Evolutionary conservation across 2,113 vertebrate genomes (phyloP).

Genomic region (Taxidea taxus): DNA sequence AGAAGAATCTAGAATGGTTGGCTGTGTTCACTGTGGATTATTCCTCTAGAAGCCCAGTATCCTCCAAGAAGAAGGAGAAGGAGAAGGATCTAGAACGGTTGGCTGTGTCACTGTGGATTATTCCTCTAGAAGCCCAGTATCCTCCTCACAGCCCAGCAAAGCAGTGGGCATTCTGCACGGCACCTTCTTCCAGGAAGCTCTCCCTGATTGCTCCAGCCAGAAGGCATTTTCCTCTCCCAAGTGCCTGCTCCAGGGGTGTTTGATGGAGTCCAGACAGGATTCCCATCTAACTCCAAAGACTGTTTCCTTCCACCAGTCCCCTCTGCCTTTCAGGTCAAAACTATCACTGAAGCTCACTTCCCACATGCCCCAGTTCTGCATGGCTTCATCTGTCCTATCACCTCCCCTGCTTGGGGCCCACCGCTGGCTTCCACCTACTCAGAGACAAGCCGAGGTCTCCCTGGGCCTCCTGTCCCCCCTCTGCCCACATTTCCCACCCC

Average conservation of each 20-base stretch:
- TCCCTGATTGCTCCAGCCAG: background rate
- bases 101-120: too few species aligned
- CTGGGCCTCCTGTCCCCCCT: background rate
- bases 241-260: background rate
- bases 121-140: background rate
- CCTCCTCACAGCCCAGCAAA: background rate
- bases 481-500: background rate
- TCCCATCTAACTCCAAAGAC: background rate
- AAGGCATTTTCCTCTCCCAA: background rate
- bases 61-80: too few species aligned
- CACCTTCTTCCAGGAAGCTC: background rate
- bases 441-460: background rate
- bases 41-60: too few species aligned
- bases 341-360: too few species aligned
- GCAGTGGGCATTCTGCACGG: background rate
- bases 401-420: background rate
- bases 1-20: too few species aligned
- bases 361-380: rapidly evolving
- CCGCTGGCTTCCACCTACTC: background rate
- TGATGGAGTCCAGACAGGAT: background rate
- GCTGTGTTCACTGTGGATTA: too few species aligned
- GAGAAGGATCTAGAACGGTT: background rate
- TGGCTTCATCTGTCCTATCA: rapidly evolving
- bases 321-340: background rate
- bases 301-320: background rate